Evolutionary conservation across 1,140 invertebrate species (phyloP).

Genomic region (Elysia chlorotica): DNA sequence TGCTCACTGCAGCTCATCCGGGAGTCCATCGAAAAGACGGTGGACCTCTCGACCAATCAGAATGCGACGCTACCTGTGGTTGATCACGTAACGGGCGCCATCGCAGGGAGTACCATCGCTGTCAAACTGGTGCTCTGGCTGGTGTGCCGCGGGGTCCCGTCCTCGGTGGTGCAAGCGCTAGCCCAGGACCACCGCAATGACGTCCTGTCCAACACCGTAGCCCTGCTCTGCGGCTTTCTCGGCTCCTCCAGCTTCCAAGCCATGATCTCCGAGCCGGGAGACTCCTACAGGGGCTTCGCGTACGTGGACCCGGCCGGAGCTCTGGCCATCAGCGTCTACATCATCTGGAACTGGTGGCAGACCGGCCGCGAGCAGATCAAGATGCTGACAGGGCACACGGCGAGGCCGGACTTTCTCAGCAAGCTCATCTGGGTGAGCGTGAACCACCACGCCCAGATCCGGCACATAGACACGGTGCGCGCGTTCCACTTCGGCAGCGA

Average conservation of each 20-base stretch:
- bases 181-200: conserved; percentile 64
- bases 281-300: conserved; percentile 33
- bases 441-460: conserved; percentile 60
- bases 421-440: conserved; percentile 57
- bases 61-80: conserved; percentile 26
- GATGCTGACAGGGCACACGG: conserved; percentile 55
- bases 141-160: conserved; percentile 50
- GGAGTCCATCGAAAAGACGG: conserved; percentile 54
- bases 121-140: conserved; percentile 59
- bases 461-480: conserved; percentile 62
- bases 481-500: conserved; percentile 65
- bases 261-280: conserved; percentile 18
- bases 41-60: conserved; percentile 31
- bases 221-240: conserved; percentile 15
- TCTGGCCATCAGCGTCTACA: conserved; percentile 62
- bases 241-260: conserved; percentile 41
- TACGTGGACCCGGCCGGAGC: conserved; percentile 65
- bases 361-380: conserved; percentile 54
- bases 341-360: conserved; percentile 57
- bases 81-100: conserved; percentile 53
- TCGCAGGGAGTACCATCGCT: conserved; percentile 49
- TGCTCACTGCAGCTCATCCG: conserved; percentile 62
- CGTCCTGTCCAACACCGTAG: conserved; percentile 59
- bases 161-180: conserved; percentile 54
- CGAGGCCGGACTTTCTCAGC: conserved; percentile 54